Evolutionary conservation across 1,140 invertebrate genomes (phyloP).

Genomic region (Rhyzopertha dominica): DNA sequence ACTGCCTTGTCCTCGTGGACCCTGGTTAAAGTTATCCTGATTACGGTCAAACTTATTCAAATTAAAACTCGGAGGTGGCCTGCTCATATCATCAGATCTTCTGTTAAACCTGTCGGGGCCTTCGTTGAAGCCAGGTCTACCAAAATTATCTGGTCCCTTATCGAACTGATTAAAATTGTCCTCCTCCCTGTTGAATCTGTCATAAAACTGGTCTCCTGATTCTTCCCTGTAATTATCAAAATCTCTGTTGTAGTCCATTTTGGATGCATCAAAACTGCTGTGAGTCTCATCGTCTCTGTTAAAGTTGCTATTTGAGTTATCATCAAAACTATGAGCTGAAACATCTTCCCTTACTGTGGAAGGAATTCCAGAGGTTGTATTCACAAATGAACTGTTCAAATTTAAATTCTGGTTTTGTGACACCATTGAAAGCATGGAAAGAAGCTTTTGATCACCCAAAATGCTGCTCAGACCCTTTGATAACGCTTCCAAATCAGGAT

Average conservation of each 20-base stretch:
- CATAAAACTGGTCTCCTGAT: too few species aligned
- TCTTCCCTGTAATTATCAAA: conserved; percentile 2
- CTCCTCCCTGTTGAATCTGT: too few species aligned
- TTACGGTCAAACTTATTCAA: too few species aligned
- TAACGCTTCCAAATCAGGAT: conserved; percentile 52
- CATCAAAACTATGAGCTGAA: conserved; percentile 4
- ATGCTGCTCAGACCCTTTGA: conserved; percentile 56
- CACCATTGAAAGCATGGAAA: conserved; percentile 55
- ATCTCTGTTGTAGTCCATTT: conserved; percentile 7
- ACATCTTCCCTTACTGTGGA: background rate
- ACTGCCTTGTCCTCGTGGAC: too few species aligned
- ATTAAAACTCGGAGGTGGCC: too few species aligned
- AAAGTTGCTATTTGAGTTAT: conserved; percentile 8
- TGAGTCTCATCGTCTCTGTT: conserved; percentile 39
- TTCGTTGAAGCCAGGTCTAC: background rate
- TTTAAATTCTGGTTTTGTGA: conserved; percentile 35
- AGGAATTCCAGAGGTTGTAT: conserved; percentile 6
- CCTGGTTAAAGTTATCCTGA: too few species aligned
- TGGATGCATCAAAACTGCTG: conserved; percentile 32
- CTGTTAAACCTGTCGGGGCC: conserved; percentile 6
- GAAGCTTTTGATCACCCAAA: conserved; percentile 55
- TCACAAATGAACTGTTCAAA: too few species aligned
- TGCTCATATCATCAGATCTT: conserved; percentile 2
- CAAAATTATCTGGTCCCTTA: conserved; percentile 12
- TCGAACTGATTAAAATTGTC: too few species aligned